Conservation (phyloP, 2,797 vertebrate species). For the Jordanella pulchra region DNA sequence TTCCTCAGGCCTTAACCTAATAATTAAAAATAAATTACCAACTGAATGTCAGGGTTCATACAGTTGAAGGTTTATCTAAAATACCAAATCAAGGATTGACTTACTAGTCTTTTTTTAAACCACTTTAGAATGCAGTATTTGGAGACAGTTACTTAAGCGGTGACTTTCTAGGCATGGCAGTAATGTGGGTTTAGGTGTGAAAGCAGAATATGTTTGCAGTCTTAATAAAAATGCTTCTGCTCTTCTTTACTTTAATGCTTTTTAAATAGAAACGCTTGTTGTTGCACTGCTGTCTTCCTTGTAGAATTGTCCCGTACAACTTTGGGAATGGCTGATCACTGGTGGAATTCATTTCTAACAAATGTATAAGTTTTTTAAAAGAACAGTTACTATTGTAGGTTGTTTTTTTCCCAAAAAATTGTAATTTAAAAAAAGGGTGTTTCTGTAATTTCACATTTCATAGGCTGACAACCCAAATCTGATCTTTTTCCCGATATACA, state of each 20-base stretch:
- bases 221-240: no score
- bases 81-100: neutral
- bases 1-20: neutral
- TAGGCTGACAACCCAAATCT: no score
- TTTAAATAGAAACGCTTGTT: neutral
- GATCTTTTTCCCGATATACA: no score
- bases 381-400: neutral
- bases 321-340: neutral
- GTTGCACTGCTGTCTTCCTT: neutral
- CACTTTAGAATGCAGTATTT: neutral
- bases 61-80: slow-evolving; percentile 2
- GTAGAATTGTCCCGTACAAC: neutral
- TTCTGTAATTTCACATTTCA: neutral
- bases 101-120: slow-evolving; percentile 3
- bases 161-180: neutral
- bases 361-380: neutral
- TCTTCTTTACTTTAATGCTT: neutral
- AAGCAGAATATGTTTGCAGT: neutral
- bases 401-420: no score
- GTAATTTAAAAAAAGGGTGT: neutral
- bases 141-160: neutral
- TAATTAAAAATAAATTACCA: neutral
- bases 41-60: neutral
- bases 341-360: neutral
- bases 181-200: neutral